Base-by-base conservation (phyloP, 2,888 invertebrate genomes). In the Drosophila colorata region DNA sequence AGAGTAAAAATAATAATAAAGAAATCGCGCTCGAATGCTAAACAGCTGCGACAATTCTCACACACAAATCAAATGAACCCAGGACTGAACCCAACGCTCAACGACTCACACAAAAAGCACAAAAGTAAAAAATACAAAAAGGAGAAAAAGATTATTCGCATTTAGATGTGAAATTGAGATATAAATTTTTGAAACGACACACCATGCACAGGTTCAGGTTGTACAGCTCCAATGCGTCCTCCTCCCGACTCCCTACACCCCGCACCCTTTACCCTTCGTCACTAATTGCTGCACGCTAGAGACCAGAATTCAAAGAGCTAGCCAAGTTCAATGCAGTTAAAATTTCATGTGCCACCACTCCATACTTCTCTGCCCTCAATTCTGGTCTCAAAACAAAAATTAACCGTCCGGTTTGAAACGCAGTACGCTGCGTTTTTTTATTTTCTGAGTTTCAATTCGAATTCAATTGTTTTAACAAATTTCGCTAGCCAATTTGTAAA, bases 111-210 rank as follows among this genome's bases (percentile, higher is more conserved):
- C n/a, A 18, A 41, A 16, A 44, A 49, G 40, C 9, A 31, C 4
- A 43, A 43, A 31, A 48, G 13, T 31, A 14, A 7, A 14, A 14
- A 20, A 1, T 28, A 28, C 2, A 47, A 53, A 51, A 65, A 33
- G 8, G 20, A 40, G 25, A 74, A 78, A 87, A 78, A 88, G 79
- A 78, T 85, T 87, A 88, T 88, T 86, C 88, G 87, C 86, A 86
- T 86, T 86, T 88, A 86, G 86, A 86, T 86, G 88, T 87, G 84
- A 88, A 88, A 86, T 87, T 75, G 88, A 86, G 86, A 86, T 86
- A 86, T 88, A 88, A 86, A 86, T 86, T 86, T 23, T 86, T 86
- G 77, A 84, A 86, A 87, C 84, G 87, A 80, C 80, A 80, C 74
- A 69, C 71, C 44, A 59, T 56, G 69, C 71, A 52, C 59, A 58